A percentile compares a stretch with the other conserved stretches of the same genome.
phyloP scores from a whole-genome alignment of 2,113 vertebrate genomes.

The Muscicapa adusta region DNA sequence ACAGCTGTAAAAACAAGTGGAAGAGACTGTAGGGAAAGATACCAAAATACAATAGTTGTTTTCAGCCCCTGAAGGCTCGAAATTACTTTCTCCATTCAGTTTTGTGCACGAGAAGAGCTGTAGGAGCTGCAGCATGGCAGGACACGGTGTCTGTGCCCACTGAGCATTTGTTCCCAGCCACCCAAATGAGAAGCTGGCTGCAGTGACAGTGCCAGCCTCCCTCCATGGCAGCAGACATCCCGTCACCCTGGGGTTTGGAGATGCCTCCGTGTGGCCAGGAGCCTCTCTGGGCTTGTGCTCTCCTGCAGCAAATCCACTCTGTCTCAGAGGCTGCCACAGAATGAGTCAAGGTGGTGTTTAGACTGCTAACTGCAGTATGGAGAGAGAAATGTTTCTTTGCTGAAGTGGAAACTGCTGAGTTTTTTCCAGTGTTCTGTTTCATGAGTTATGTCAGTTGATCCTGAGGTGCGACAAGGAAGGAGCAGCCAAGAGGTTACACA shows the following conservation, averaged over 20 bases:
- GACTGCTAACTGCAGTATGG: background rate
- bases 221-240: background rate
- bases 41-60: background rate
- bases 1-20: constrained; percentile 39
- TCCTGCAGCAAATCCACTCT: background rate
- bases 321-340: background rate
- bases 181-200: background rate
- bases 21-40: background rate
- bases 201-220: background rate
- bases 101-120: background rate
- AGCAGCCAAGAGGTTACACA: background rate
- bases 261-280: background rate
- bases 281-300: background rate
- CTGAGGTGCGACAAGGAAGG: background rate
- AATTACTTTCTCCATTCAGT: background rate
- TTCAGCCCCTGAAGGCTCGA: background rate
- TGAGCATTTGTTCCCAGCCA: accelerated
- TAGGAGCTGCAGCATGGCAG: background rate
- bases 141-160: accelerated
- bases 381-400: background rate
- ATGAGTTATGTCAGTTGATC: background rate
- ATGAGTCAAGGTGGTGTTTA: background rate
- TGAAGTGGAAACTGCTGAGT: background rate
- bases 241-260: background rate
- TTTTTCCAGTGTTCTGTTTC: background rate